phyloP scores from a whole-genome alignment of 1,140 invertebrate genomes.

The Frieseomelitta varia region DNA sequence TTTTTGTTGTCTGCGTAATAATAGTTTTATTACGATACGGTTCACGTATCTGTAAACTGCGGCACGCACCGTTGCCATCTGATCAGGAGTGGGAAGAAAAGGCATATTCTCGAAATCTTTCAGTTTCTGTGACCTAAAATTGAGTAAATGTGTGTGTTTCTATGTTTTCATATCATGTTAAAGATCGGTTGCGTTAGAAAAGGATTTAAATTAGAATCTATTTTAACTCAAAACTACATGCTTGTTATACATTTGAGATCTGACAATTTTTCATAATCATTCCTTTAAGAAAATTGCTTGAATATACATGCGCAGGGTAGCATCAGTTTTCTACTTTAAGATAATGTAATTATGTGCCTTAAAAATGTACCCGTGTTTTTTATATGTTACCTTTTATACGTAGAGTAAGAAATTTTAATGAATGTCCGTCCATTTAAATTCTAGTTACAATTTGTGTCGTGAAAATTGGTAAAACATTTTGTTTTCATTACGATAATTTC shows the following conservation, averaged over 20 bases:
- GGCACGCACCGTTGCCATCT: slow-evolving; percentile 85
- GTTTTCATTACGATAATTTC: no score
- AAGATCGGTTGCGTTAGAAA: background rate
- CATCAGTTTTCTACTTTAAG: slow-evolving; percentile 3
- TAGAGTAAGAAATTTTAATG: slow-evolving; percentile 8
- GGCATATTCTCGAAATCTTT: slow-evolving; percentile 86
- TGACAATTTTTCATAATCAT: background rate
- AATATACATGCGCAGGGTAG: background rate
- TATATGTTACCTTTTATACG: background rate
- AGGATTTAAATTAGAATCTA: slow-evolving; percentile 12
- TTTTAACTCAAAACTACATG: background rate
- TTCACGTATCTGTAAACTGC: slow-evolving; percentile 84
- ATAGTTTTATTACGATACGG: slow-evolving; percentile 89
- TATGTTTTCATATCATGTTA: slow-evolving; percentile 20
- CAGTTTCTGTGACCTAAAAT: slow-evolving; percentile 74
- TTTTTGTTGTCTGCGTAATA: slow-evolving; percentile 89
- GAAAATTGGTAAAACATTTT: background rate
- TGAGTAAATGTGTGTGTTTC: background rate
- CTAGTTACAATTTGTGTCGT: background rate
- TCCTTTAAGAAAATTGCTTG: background rate
- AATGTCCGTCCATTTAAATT: slow-evolving; percentile 54
- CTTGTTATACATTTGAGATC: background rate
- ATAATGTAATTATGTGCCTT: background rate
- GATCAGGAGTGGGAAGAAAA: slow-evolving; percentile 84
- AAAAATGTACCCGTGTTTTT: background rate